These are phyloP conservation scores for Urosaurus nigricauda DNA, from an alignment of 2,797 vertebrate species.

Conservation along the genomic window DNA sequence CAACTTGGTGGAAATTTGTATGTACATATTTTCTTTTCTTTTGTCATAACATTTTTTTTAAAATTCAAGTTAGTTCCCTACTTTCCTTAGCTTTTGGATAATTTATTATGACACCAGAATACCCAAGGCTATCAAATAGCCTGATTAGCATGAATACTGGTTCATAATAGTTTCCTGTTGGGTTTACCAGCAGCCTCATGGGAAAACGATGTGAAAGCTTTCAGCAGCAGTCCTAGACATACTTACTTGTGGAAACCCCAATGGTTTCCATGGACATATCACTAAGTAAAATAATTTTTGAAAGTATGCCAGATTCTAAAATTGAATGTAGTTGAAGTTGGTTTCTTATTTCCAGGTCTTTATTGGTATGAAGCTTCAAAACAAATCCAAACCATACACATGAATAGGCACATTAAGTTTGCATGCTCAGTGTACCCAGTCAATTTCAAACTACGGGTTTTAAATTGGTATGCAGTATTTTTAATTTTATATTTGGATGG, in stretches of 20 bases:
- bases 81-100: constrained; percentile 54
- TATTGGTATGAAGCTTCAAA: too few relatives aligned
- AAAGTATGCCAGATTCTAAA: background rate
- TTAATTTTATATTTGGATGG: too few relatives aligned
- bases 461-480: too few relatives aligned
- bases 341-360: too few relatives aligned
- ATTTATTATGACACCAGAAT: constrained; percentile 66
- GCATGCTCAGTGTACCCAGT: too few relatives aligned
- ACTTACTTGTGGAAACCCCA: background rate
- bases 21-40: background rate
- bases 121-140: constrained; percentile 63
- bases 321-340: too few relatives aligned
- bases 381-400: too few relatives aligned
- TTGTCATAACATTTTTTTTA: constrained; percentile 18
- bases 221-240: background rate
- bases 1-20: background rate
- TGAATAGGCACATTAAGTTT: too few relatives aligned
- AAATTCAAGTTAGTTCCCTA: constrained; percentile 42
- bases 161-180: constrained; percentile 29
- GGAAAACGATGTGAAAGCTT: constrained; percentile 20
- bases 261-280: background rate
- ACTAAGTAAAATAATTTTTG: background rate
- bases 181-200: constrained; percentile 53
- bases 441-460: too few relatives aligned
- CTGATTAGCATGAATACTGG: constrained; percentile 51